Evolutionary conservation across 2,888 invertebrate genomes (phyloP), one percentile per base, ranked within the genome.

Genomic region (Polyommatus icarus): DNA sequence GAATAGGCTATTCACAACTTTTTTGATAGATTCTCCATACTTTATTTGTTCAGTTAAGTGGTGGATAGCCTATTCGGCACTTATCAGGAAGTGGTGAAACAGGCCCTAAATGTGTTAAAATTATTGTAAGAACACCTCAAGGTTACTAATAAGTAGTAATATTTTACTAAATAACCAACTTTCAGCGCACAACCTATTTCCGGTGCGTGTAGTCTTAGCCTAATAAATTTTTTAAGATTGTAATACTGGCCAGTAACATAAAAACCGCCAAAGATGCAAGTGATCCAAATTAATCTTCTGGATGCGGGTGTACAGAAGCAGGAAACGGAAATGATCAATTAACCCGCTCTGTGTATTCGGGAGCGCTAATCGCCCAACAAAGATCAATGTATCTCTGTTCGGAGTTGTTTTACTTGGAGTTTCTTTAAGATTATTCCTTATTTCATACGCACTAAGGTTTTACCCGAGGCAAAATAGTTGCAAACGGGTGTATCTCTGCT

Each of bases 271-370:
- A 54, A 54, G 29, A 18, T 15, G 15, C 29, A 67, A 32, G 67
- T 67, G 67, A 67, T 67, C 67, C 29, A 67, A 67, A 67, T 67
- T 67, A 67, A 18, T 67, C 67, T 24, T 32, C 67, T 20, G 29
- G 15, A 67, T 15, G 67, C 32, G 29, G 71, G 71, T 54, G 15
- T 75, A 80, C 76, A 80, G 76, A 67, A 73, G 78, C 81, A 80
- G 82, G 81, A 82, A 83, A 77, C 72, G 82, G 83, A 82, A 82
- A 79, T 79, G 76, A 82, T 79, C 80, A 81, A 81, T 81, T 82
- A 82, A 78, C 79, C 76, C 79, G 78, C 78, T 80, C 78, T 79
- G 59, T 78, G 40, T 79, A 78, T 78, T 77, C 59, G 76, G 72
- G 72, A 73, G 79, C 80, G 79, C 80, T 82, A 80, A 82, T 79